These are phyloP conservation scores for Hylaeus volcanicus DNA, from an alignment of 1,140 invertebrate genomes.

Conservation along the genomic window DNA sequence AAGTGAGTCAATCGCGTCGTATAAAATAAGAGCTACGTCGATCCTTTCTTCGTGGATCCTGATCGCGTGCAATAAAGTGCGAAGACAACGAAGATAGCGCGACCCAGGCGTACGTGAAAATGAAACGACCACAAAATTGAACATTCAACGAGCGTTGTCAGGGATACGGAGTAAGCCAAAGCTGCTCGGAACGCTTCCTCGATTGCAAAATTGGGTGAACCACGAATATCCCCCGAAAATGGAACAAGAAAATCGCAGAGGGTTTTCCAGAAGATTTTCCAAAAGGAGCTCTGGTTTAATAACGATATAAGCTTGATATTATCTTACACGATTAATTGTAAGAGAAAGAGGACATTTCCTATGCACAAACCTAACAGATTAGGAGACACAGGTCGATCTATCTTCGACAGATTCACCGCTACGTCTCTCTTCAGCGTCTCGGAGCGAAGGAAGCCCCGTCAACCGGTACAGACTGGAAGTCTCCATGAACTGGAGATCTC, in stretches of 20 bases:
- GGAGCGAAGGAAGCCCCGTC: too few relatives aligned
- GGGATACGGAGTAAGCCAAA: conserved; percentile 3
- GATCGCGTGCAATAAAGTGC: neutral
- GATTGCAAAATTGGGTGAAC: conserved; percentile 14
- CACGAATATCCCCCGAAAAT: neutral
- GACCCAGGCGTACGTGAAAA: neutral
- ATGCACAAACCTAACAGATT: too few relatives aligned
- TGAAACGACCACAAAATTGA: conserved; percentile 18
- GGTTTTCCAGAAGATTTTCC: too few relatives aligned
- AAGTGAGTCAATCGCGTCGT: neutral
- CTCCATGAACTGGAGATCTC: neutral
- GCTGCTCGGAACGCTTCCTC: conserved; percentile 8
- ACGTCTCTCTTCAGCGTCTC: too few relatives aligned
- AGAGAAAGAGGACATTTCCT: too few relatives aligned
- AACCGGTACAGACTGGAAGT: too few relatives aligned
- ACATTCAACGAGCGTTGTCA: conserved; percentile 20
- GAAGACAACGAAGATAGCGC: neutral
- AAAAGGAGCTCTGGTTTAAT: too few relatives aligned
- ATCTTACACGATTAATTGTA: too few relatives aligned
- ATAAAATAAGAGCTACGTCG: neutral
- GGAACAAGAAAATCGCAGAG: neutral
- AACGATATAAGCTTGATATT: too few relatives aligned
- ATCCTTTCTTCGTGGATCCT: neutral
- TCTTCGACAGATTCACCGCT: too few relatives aligned
- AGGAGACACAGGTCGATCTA: too few relatives aligned